Evolutionary conservation across 2,113 vertebrate genomes (phyloP).

Genomic region (Spermophilus dauricus): DNA sequence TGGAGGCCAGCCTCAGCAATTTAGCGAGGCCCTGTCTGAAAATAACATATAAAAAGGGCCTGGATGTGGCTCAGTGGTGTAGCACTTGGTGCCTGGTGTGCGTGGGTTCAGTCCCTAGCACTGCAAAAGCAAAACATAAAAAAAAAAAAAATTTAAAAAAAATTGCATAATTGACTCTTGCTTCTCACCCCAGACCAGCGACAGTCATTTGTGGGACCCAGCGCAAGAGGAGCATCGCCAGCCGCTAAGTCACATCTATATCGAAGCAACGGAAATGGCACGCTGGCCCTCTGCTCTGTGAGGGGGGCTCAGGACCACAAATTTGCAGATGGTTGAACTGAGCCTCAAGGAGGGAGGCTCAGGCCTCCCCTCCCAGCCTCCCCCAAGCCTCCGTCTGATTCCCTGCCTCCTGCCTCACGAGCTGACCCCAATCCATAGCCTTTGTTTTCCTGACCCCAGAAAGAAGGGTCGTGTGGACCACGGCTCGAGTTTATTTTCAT

Average conservation of each 20-base stretch:
- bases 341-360: neutral
- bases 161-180: neutral
- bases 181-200: neutral
- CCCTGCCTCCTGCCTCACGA: neutral
- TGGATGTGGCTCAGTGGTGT: too few relatives aligned
- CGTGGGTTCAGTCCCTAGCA: too few relatives aligned
- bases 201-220: neutral
- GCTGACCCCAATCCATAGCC: conserved; percentile 26
- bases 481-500: conserved; percentile 78
- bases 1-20: too few relatives aligned
- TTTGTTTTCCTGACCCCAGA: conserved; percentile 76
- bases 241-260: neutral
- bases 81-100: too few relatives aligned
- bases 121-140: too few relatives aligned
- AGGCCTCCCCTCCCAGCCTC: neutral
- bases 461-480: conserved; percentile 70
- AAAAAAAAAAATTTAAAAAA: too few relatives aligned
- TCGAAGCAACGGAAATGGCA: neutral
- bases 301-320: neutral
- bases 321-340: neutral
- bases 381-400: neutral
- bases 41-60: too few relatives aligned
- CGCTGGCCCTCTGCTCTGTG: neutral
- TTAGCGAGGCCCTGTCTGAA: too few relatives aligned
- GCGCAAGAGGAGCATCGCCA: neutral